Percentiles rank a stretch among this genome's conserved stretches.
These are phyloP conservation scores for Nemurella pictetii DNA, from an alignment of 2,888 invertebrate genomes.

Conservation along the genomic window DNA sequence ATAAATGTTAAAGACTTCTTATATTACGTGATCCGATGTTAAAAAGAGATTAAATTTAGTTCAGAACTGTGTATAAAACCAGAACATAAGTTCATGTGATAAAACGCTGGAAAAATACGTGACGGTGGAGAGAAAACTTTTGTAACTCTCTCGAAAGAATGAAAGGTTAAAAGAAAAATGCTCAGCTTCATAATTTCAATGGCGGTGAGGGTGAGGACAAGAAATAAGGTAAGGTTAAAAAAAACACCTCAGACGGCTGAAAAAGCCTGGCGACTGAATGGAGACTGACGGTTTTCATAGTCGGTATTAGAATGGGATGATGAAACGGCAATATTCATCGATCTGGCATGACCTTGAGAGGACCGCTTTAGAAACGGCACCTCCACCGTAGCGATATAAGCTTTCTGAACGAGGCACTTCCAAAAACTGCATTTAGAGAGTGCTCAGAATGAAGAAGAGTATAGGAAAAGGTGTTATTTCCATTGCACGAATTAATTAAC, in stretches of 20 bases:
- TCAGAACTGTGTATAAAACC: slow-evolving; percentile 36
- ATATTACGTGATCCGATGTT: slow-evolving; percentile 6
- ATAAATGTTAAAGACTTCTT: slow-evolving; percentile 9
- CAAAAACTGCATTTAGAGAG: too few relatives aligned
- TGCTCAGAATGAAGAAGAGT: too few relatives aligned
- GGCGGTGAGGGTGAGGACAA: neutral
- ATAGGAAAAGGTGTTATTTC: too few relatives aligned
- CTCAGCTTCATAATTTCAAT: slow-evolving; percentile 4
- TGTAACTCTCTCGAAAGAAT: slow-evolving; percentile 36
- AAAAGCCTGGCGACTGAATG: neutral
- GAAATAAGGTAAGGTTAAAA: neutral
- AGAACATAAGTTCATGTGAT: slow-evolving; percentile 37
- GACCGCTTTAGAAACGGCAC: too few relatives aligned
- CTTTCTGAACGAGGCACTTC: too few relatives aligned
- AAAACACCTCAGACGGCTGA: neutral
- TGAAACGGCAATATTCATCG: too few relatives aligned
- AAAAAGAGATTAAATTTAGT: slow-evolving; percentile 27
- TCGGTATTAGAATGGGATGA: neutral
- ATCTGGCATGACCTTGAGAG: too few relatives aligned
- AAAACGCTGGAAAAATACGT: slow-evolving; percentile 40
- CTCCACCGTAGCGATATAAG: too few relatives aligned
- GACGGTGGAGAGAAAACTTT: slow-evolving; percentile 41
- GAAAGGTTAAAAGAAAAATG: slow-evolving; percentile 21
- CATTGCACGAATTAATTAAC: too few relatives aligned
- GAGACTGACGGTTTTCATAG: neutral